Evolutionary conservation across 2,113 vertebrate species (phyloP).

Genomic region (Rallus limicola): DNA sequence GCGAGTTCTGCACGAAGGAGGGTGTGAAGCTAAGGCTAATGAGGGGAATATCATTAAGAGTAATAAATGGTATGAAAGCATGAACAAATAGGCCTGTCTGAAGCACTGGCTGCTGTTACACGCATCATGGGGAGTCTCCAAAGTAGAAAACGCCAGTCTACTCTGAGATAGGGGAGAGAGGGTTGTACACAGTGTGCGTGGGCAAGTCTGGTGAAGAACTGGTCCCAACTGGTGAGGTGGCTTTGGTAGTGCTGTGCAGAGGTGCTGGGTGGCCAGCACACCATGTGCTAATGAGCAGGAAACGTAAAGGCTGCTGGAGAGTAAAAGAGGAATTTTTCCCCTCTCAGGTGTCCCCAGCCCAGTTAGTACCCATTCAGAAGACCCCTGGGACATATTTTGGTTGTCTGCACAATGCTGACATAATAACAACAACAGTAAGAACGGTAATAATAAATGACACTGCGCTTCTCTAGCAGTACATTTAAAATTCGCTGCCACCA

Average conservation of each 20-base stretch:
- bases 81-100: neutral
- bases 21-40: slow-evolving; percentile 30
- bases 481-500: neutral
- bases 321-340: neutral
- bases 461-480: too few relatives aligned
- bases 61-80: neutral
- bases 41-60: neutral
- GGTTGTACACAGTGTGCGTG: accelerated
- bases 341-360: neutral
- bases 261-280: neutral
- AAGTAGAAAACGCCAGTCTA: neutral
- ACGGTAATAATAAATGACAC: too few relatives aligned
- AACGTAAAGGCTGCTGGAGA: neutral
- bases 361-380: neutral
- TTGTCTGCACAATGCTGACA: neutral
- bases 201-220: neutral
- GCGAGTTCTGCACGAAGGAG: neutral
- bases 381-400: neutral
- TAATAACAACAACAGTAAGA: too few relatives aligned
- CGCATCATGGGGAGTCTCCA: neutral
- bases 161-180: neutral
- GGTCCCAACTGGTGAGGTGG: neutral
- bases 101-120: neutral
- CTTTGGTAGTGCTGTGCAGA: neutral
- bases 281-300: neutral